A percentile compares a stretch with the other conserved stretches of the same genome.
These are phyloP conservation scores for Drosophila pegasa DNA, from an alignment of 2,888 invertebrate genomes.

Conservation along the genomic window DNA sequence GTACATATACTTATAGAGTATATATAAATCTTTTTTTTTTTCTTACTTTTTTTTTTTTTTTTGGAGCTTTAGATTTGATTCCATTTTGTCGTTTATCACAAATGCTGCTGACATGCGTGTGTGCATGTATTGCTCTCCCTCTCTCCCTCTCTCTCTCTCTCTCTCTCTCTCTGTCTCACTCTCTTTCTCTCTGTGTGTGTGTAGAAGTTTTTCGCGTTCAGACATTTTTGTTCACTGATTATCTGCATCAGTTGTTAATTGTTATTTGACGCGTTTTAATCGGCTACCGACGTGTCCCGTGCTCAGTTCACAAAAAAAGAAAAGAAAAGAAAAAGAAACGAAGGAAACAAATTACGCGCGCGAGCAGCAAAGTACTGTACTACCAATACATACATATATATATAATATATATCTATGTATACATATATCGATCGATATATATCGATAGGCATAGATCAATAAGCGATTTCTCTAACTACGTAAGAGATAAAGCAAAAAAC, in stretches of 20 bases:
- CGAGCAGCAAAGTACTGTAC: conserved; percentile 13
- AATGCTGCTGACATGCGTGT: conserved; percentile 64
- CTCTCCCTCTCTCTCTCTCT: not conserved
- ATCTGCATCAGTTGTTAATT: conserved; percentile 84
- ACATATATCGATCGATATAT: too few species aligned
- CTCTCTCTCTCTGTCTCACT: conserved; percentile 18
- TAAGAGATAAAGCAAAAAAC: too few species aligned
- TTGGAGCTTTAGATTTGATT: conserved; percentile 79
- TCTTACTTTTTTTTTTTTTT: conserved; percentile 61
- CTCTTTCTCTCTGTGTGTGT: conserved; percentile 19
- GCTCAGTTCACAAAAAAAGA: conserved; percentile 33
- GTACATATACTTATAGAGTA: conserved; percentile 40
- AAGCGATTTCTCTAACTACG: too few species aligned
- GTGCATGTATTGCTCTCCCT: conserved; percentile 24
- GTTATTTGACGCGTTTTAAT: conserved; percentile 84
- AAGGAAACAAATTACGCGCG: conserved; percentile 3
- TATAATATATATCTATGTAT: not conserved
- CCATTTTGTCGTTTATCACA: conserved; percentile 79
- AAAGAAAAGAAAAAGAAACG: not conserved
- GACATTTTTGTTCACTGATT: conserved; percentile 81
- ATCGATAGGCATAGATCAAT: too few species aligned
- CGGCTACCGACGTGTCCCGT: conserved; percentile 79
- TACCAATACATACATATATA: not conserved
- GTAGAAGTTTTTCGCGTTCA: conserved; percentile 72
- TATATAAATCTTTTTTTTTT: conserved; percentile 53